Conservation (phyloP, 2,113 vertebrate species). For the Chrysochloris asiatica region DNA sequence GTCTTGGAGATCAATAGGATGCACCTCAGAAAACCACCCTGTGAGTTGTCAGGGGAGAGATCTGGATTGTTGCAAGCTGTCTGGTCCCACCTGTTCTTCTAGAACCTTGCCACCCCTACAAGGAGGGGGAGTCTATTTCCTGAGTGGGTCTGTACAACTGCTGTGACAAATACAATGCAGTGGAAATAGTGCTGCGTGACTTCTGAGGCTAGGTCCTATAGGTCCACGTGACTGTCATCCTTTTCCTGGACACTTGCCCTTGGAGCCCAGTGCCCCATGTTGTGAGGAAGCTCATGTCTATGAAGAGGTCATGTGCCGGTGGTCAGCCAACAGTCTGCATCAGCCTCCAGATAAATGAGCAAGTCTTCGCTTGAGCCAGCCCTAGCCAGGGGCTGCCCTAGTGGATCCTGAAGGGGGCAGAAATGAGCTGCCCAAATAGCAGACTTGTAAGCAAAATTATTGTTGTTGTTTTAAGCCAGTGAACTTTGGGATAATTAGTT, state of each 20-base stretch:
- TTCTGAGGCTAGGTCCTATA: no score
- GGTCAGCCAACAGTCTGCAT: neutral
- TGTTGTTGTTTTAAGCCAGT: neutral
- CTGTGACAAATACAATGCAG: neutral
- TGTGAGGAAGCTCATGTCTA: neutral
- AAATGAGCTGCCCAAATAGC: neutral
- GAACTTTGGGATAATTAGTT: neutral
- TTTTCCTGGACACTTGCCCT: neutral
- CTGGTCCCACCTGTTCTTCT: neutral
- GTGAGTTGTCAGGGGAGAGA: neutral
- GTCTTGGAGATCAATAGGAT: neutral
- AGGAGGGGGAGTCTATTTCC: neutral
- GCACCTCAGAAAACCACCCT: fast-evolving
- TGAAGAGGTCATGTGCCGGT: fast-evolving
- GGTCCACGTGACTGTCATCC: neutral
- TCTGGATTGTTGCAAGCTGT: neutral
- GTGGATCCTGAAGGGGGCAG: neutral
- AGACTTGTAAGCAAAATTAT: no score
- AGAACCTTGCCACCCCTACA: neutral
- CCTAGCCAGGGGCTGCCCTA: neutral
- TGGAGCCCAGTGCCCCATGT: neutral
- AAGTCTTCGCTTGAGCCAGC: neutral
- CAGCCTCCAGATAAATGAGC: neutral
- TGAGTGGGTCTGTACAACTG: neutral
- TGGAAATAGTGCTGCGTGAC: no score